Evolutionary conservation across 2,797 vertebrate species (phyloP), one percentile per base, ranked within the genome.

Genomic region (Amphiprion clarkii): DNA sequence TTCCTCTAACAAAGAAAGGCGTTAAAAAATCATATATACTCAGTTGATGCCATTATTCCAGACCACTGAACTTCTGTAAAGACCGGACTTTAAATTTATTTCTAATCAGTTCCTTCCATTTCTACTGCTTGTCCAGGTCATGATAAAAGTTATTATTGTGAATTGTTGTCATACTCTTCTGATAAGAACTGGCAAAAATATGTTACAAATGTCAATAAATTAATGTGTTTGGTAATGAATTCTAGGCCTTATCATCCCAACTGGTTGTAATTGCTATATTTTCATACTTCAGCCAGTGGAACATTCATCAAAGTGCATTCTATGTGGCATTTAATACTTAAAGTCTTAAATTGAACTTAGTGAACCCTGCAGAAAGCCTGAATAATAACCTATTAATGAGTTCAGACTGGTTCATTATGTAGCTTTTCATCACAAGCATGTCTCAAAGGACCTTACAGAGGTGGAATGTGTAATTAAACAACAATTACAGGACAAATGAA

Each of bases 401-500:
- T 64, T 86, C 59, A 66, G 61, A 64, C 58, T 74, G 27, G 67
- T 79, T 88, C 23, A 79, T 81, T 81, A 79, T 76, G 67, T 48
- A 1, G 57, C 54, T 57, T 72, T 79, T 82, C 39, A 76, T 82
- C 57, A 48, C 51, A 33, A 31, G 48, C 44, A 3, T 12, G 58
- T 75, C 78, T 88, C 78, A 69, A 36, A 76, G 74, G 76, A 54
- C 23, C 29, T 7, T 10, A 14, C 36, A 53, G 66, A 67, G 66
- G 67, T 73, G 27, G 7, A 74, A 52, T 49, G 21, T 66, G 58
- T 86, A 82, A 84, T 88, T 85, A 83, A 86, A 85, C 67, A 68
- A n/a, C 56, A 27, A 56, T 83, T 77, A 81, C 63, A 70, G 60
- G 49, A 67, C 40, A 62, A 85, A 72, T 78, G 21, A 81, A 63